phyloP scores from a whole-genome alignment of 2,797 vertebrate genomes.

The Thaleichthys pacificus region DNA sequence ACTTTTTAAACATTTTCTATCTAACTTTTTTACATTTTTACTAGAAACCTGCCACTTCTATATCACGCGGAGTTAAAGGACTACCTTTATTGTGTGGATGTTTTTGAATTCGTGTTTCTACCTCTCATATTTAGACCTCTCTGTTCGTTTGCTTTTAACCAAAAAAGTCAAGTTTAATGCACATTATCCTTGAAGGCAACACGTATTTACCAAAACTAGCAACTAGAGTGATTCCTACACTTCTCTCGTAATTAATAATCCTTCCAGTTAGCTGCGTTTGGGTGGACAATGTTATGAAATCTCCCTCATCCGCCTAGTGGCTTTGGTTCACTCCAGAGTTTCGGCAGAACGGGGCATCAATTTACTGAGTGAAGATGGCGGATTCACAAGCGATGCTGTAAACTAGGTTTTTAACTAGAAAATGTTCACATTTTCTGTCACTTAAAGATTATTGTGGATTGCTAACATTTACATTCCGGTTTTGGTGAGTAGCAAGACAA shows the following conservation, averaged over 20 bases:
- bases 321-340: slow-evolving; percentile 52
- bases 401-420: slow-evolving; percentile 35
- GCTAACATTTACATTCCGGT: neutral
- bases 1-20: neutral
- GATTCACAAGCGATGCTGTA: slow-evolving; percentile 51
- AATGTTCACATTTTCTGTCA: slow-evolving; percentile 3
- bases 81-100: no score
- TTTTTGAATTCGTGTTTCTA: no score
- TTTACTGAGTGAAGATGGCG: slow-evolving; percentile 63
- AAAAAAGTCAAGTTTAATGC: no score
- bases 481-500: slow-evolving; percentile 39
- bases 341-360: slow-evolving; percentile 45
- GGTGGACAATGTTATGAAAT: neutral
- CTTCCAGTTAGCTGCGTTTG: neutral
- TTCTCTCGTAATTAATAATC: no score
- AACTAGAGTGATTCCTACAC: no score
- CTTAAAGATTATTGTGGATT: slow-evolving; percentile 21
- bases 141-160: no score
- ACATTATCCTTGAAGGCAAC: no score
- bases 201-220: no score
- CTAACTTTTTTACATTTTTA: no score
- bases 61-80: no score
- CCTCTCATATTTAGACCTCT: no score
- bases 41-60: no score
- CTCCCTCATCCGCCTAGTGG: neutral